These are phyloP conservation scores for Cynopterus sphinx DNA, from an alignment of 2,797 vertebrate genomes.

Conservation along the genomic window DNA sequence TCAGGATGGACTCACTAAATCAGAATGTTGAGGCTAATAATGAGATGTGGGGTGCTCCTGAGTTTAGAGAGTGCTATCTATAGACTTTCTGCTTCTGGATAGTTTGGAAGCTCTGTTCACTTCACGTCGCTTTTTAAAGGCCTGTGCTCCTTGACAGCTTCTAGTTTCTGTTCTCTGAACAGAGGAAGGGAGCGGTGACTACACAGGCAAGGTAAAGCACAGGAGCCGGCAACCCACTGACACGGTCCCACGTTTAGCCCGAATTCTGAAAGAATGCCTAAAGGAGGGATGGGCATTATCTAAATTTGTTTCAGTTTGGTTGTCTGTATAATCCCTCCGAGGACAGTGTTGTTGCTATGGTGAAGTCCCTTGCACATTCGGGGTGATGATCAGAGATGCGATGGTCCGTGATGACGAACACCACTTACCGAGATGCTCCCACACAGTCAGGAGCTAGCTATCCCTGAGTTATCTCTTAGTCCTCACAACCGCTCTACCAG, in stretches of 20 bases:
- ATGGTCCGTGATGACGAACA: background rate
- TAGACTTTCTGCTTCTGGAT: background rate
- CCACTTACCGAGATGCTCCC: background rate
- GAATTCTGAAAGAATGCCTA: background rate
- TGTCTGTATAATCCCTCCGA: background rate
- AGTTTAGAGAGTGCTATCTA: background rate
- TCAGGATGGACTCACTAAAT: background rate
- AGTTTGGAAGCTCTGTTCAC: background rate
- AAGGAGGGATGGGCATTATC: background rate
- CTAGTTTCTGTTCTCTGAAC: background rate
- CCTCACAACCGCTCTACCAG: background rate
- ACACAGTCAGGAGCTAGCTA: background rate
- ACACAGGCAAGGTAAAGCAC: background rate
- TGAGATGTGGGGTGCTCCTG: background rate
- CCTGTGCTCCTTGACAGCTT: background rate
- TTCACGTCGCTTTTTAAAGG: background rate
- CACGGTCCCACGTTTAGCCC: background rate
- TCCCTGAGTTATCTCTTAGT: background rate
- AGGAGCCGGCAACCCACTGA: background rate
- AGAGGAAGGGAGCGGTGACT: background rate
- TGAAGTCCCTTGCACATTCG: background rate
- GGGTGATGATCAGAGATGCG: background rate
- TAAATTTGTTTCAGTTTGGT: background rate
- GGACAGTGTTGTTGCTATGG: background rate
- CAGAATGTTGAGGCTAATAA: background rate